These are phyloP conservation scores for Rhabdomys pumilio DNA, from an alignment of 2,797 vertebrate species.

Conservation along the genomic window DNA sequence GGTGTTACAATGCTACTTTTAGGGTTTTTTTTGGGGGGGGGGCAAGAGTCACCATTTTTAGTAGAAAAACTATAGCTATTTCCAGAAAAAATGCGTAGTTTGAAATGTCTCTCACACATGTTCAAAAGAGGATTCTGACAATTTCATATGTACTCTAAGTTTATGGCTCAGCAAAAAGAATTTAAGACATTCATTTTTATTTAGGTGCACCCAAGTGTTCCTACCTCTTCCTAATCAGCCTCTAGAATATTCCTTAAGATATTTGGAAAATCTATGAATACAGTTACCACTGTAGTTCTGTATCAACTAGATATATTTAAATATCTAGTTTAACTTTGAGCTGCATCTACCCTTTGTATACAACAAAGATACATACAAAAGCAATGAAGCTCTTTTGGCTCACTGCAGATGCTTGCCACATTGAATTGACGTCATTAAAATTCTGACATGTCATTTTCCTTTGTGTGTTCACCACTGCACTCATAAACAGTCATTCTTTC, in stretches of 20 bases:
- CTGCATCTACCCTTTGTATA: neutral
- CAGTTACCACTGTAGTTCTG: neutral
- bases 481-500: constrained; percentile 7
- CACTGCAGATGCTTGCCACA: neutral
- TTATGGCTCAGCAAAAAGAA: neutral
- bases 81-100: neutral
- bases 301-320: constrained; percentile 19
- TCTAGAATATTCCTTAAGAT: neutral
- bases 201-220: neutral
- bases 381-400: neutral
- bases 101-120: neutral
- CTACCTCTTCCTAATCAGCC: neutral
- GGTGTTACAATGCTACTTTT: neutral
- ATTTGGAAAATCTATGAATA: neutral
- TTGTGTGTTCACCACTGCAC: neutral
- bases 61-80: neutral
- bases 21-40: too few relatives aligned
- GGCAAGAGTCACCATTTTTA: neutral
- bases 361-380: constrained; percentile 15
- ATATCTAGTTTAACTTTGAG: constrained; percentile 47
- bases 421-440: constrained; percentile 16
- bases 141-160: neutral
- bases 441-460: neutral
- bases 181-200: neutral
- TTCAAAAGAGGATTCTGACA: constrained; percentile 23